Base-by-base conservation (phyloP, 1,140 invertebrate genomes). In the Nomia melanderi region DNA sequence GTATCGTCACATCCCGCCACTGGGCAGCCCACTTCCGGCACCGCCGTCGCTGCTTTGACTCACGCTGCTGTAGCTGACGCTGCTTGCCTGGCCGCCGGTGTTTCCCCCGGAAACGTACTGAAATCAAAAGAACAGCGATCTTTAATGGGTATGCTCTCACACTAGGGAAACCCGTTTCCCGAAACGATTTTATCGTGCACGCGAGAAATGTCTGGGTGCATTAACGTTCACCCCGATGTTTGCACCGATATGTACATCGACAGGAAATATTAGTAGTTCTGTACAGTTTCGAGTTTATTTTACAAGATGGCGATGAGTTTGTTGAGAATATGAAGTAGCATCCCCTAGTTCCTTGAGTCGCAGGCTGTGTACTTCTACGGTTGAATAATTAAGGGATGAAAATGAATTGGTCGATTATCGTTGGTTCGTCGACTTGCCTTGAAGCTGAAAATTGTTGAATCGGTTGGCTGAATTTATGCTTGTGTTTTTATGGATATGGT, bases 61-160 rank as follows among this genome's bases (percentile, higher is more conserved):
- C 17, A 91, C 90, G 75, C 90, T 91, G 47, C 90, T 91, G 78
- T 91, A 91, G 63, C 90, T 91, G 27, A 91, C 90, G 59, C 87
- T 90, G 73, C 90, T 91, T 8, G 89, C 86, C 62, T 90, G 87
- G 7, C 86, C 89, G 27, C 88, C 85, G 17, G 85, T 65, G 59
- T 84, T 86, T 84, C 87, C 88, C 72, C 90, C 89, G 36, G 88
- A 69, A 59, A 88, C 87, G 69, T 91, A 91, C 90, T 91, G 88
- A 9, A 91, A 89, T 83, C 85, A 89, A 60, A 88, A 82, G 11
- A 14, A 73, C 77, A 25, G n/a, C 1, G 31, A 54, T 71, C 3
- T 82, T 20, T n/a, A n/a, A n/a, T n/a, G n/a, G n/a, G n/a, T n/a
- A n/a, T n/a, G n/a, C n/a, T n/a, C n/a, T n/a, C n/a, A n/a, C n/a